A percentile compares a stretch with the other conserved stretches of the same genome.
These are phyloP conservation scores for Daphoenositta chrysoptera DNA, from an alignment of 2,113 vertebrate genomes.

Conservation along the genomic window DNA sequence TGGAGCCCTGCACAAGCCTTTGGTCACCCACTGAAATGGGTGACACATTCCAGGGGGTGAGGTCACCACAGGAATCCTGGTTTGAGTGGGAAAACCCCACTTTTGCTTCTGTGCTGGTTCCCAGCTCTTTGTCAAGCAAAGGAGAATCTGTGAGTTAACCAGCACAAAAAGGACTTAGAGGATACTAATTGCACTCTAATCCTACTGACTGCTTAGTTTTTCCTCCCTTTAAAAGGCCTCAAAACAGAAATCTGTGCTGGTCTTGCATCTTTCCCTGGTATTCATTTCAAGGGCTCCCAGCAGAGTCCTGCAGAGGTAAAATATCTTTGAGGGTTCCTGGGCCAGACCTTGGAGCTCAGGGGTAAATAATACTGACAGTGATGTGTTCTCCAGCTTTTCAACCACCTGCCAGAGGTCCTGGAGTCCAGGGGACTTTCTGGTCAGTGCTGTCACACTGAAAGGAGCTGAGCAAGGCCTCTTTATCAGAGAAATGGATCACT, in stretches of 20 bases:
- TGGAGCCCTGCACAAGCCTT: not conserved
- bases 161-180: not conserved
- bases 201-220: not conserved
- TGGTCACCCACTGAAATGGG: not conserved
- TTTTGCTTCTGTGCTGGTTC: not conserved
- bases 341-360: not conserved
- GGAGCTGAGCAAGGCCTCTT: not conserved
- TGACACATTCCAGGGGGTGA: not conserved
- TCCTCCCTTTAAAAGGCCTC: not conserved
- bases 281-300: not conserved
- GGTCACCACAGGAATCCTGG: not conserved
- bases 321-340: not conserved
- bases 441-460: not conserved
- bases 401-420: not conserved
- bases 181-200: not conserved
- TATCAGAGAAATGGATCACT: not conserved
- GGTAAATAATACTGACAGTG: not conserved
- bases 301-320: not conserved
- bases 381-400: not conserved
- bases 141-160: not conserved
- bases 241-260: not conserved
- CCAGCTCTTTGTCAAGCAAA: not conserved
- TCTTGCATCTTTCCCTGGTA: not conserved
- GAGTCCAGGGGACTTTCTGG: not conserved
- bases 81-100: not conserved